Conservation (phyloP, 2,797 vertebrate genomes). For the Pseudomugil gertrudae region DNA sequence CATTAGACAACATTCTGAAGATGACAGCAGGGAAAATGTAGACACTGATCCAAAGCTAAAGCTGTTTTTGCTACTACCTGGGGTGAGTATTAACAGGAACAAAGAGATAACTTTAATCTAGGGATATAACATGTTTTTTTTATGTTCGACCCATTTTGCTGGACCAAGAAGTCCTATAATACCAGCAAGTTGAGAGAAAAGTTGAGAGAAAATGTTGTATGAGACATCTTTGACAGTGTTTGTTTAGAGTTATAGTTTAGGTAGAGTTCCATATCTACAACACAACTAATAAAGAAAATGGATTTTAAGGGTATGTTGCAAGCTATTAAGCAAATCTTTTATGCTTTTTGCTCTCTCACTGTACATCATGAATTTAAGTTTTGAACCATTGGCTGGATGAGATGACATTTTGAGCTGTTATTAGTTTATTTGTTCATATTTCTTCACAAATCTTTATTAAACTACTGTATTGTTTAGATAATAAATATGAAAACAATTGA, state of each 20-base stretch:
- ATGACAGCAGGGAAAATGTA: slow-evolving; percentile 29
- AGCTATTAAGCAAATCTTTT: too few relatives aligned
- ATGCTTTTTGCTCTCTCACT: not conserved
- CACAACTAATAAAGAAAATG: slow-evolving; percentile 7
- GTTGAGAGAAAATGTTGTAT: too few relatives aligned
- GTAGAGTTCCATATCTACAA: not conserved
- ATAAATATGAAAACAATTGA: too few relatives aligned
- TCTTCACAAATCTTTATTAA: too few relatives aligned
- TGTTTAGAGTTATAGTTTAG: slow-evolving; percentile 3
- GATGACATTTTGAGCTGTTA: not conserved
- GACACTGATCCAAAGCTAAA: slow-evolving; percentile 16
- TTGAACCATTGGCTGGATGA: not conserved
- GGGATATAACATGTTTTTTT: slow-evolving; percentile 7
- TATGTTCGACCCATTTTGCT: slow-evolving; percentile 2
- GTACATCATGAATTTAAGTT: too few relatives aligned
- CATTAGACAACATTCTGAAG: slow-evolving; percentile 3
- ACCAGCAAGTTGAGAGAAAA: slow-evolving; percentile 26
- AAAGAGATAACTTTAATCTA: slow-evolving; percentile 17
- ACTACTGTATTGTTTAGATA: too few relatives aligned
- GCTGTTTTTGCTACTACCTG: slow-evolving; percentile 1
- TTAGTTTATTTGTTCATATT: not conserved
- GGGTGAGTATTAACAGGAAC: slow-evolving; percentile 6
- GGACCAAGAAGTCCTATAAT: slow-evolving; percentile 19
- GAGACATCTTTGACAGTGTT: slow-evolving; percentile 17
- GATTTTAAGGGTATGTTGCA: slow-evolving; percentile 16